Percentiles rank a stretch among this genome's conserved stretches.
Evolutionary conservation across 2,113 vertebrate genomes (phyloP).

Genomic region (Strix uralensis): DNA sequence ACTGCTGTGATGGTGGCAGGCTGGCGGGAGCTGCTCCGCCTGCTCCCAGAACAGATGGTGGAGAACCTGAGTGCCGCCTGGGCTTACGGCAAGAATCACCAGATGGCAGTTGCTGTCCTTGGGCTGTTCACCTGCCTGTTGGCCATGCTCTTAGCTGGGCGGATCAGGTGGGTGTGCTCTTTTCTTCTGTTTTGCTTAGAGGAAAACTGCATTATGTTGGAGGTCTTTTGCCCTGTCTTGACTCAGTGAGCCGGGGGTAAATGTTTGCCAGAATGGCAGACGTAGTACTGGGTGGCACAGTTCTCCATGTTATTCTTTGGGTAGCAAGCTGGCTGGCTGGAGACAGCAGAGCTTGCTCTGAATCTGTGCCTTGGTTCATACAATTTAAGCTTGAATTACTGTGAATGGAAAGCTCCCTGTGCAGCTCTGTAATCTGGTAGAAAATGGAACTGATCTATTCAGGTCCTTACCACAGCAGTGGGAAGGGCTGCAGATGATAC

Average conservation of each 20-base stretch:
- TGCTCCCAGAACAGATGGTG: constrained; percentile 74
- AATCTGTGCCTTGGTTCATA: background rate
- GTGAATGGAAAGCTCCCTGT: background rate
- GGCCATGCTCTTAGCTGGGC: constrained; percentile 87
- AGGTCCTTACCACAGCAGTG: background rate
- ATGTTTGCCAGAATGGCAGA: background rate
- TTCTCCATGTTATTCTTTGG: background rate
- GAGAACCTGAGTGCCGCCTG: constrained; percentile 74
- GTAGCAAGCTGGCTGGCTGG: background rate
- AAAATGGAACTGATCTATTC: background rate
- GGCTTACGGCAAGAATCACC: constrained; percentile 84
- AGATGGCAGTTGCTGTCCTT: constrained; percentile 77
- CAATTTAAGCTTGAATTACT: background rate
- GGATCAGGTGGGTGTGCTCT: constrained; percentile 77
- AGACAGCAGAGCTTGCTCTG: background rate
- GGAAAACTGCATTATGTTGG: rapidly evolving
- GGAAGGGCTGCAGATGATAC: background rate
- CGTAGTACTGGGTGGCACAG: background rate
- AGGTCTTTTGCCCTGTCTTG: background rate
- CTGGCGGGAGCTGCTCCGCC: constrained; percentile 77
- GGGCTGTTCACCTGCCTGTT: constrained; percentile 88
- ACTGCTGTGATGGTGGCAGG: background rate
- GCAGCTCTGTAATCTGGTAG: background rate
- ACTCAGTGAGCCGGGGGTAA: background rate
- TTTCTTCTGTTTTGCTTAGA: background rate